Conservation (phyloP, 1,140 invertebrate genomes). For the Ceratosolen fusciceps region DNA sequence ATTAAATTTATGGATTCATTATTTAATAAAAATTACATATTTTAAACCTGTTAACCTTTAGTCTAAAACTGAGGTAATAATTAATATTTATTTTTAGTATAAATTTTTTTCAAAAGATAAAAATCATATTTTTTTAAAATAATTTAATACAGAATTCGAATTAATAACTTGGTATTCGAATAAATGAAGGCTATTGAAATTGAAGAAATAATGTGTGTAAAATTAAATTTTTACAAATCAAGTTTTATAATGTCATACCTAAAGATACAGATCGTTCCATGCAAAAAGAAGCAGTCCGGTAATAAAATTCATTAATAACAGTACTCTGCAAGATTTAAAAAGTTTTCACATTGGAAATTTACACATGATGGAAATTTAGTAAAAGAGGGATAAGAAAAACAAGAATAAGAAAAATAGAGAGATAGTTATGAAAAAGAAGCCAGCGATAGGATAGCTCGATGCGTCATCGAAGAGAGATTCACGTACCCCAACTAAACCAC, state of each 20-base stretch:
- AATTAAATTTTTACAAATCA: slow-evolving; percentile 26
- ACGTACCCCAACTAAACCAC: slow-evolving; percentile 35
- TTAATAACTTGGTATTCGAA: background rate
- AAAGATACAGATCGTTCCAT: background rate
- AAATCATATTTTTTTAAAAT: too few species aligned
- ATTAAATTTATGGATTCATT: too few species aligned
- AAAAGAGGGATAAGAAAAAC: background rate
- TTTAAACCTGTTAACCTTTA: too few species aligned
- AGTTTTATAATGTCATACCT: background rate
- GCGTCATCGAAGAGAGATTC: background rate
- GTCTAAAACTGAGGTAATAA: too few species aligned
- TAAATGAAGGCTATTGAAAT: background rate
- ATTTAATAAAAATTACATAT: too few species aligned
- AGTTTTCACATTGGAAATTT: slow-evolving; percentile 45
- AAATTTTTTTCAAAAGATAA: too few species aligned
- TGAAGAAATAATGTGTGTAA: background rate
- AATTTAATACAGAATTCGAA: background rate
- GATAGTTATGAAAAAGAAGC: too few species aligned
- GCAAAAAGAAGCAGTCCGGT: slow-evolving; percentile 30
- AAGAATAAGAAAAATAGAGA: background rate
- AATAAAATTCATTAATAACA: slow-evolving; percentile 45
- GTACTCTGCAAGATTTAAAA: slow-evolving; percentile 31
- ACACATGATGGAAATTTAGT: background rate
- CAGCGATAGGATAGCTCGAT: too few species aligned
- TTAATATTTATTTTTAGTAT: too few species aligned